phyloP scores from a whole-genome alignment of 2,888 invertebrate species.

The Diaperis boleti region DNA sequence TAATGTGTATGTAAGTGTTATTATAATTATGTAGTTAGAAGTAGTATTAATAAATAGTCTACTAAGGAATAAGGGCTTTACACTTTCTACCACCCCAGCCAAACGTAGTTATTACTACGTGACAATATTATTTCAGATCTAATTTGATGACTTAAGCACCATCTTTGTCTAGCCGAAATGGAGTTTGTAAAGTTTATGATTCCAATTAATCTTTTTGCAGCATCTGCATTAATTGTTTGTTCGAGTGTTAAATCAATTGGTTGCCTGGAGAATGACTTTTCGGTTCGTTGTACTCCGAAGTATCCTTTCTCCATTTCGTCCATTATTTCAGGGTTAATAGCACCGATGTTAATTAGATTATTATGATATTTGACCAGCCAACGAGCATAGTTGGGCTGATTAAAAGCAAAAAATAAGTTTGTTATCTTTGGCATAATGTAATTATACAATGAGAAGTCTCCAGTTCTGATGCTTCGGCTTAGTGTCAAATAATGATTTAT shows the following conservation, averaged over 20 bases:
- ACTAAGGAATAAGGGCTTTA: background rate
- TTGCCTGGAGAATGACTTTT: conserved; percentile 56
- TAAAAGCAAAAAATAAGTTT: conserved; percentile 56
- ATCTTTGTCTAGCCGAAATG: conserved; percentile 53
- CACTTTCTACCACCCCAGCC: conserved; percentile 21
- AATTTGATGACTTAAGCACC: conserved; percentile 43
- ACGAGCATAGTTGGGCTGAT: conserved; percentile 59
- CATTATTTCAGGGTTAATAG: conserved; percentile 55
- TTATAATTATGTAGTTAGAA: too few relatives aligned
- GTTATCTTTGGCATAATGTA: conserved; percentile 54
- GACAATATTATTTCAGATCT: conserved; percentile 13
- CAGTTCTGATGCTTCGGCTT: conserved; percentile 50
- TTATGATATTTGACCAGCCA: conserved; percentile 54
- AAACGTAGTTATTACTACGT: background rate
- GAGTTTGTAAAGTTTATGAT: conserved; percentile 41
- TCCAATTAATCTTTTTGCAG: conserved; percentile 40
- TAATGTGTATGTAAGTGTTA: too few relatives aligned
- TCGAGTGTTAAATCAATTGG: conserved; percentile 58
- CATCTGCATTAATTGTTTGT: conserved; percentile 51
- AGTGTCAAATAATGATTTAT: conserved; percentile 52
- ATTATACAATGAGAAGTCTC: conserved; percentile 47
- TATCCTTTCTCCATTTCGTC: conserved; percentile 49
- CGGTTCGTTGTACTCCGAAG: conserved; percentile 57
- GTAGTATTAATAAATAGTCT: too few relatives aligned
- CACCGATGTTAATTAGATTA: conserved; percentile 55